Percentiles rank a stretch among this genome's conserved stretches.
phyloP scores from a whole-genome alignment of 2,113 vertebrate species.

The Lepus timidus region DNA sequence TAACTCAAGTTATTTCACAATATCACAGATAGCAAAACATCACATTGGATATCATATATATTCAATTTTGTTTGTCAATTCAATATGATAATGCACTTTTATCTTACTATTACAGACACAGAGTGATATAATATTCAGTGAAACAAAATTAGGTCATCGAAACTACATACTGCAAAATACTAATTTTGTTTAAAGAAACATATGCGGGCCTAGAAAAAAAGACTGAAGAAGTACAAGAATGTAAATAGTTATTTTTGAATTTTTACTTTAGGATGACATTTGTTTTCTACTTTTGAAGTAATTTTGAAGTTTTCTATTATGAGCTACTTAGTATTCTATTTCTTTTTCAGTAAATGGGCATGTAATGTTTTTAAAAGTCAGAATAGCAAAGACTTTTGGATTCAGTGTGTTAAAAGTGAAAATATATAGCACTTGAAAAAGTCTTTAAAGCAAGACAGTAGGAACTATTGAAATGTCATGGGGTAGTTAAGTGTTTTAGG shows the following conservation, averaged over 20 bases:
- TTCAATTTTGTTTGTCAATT: background rate
- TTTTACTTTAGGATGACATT: slow-evolving; percentile 55
- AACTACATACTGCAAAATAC: background rate
- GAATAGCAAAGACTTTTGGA: slow-evolving; percentile 50
- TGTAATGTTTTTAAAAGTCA: slow-evolving; percentile 34
- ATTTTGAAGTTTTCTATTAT: slow-evolving; percentile 5
- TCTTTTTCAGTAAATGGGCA: background rate
- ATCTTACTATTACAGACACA: slow-evolving; percentile 28
- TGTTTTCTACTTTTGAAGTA: slow-evolving; percentile 25
- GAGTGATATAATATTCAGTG: background rate
- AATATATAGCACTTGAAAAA: background rate
- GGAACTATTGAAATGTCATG: background rate
- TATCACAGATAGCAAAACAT: background rate
- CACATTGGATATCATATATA: background rate
- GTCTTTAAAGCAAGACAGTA: slow-evolving; percentile 39
- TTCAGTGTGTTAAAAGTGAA: slow-evolving; percentile 44
- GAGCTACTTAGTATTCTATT: background rate
- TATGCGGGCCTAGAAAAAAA: slow-evolving; percentile 34
- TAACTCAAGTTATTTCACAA: too few species aligned
- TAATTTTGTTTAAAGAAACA: slow-evolving; percentile 57
- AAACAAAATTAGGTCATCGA: background rate
- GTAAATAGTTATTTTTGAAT: slow-evolving; percentile 35
- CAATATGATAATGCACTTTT: background rate
- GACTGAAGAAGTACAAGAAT: background rate
- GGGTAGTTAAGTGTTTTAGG: background rate